Evolutionary conservation across 2,888 invertebrate genomes (phyloP), one percentile per base, ranked within the genome.

Genomic region (Abscondita cerata): DNA sequence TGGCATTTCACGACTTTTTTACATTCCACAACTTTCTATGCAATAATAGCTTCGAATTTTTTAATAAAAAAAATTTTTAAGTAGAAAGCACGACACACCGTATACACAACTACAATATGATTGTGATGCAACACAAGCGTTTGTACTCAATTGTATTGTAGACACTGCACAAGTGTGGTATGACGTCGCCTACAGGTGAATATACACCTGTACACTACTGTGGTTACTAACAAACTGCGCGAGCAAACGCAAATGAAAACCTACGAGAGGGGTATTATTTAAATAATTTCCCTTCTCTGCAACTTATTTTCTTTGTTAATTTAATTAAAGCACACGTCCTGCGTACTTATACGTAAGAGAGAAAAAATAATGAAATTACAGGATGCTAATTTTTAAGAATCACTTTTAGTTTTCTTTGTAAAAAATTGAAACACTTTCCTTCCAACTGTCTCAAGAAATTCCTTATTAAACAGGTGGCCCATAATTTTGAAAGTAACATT

Each of bases 51-150:
- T 36, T 40, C 13, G 38, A 51, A 57, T 52, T 51, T 58, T 19
- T 36, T 41, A 36, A 38, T 59, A 52, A 52, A 44, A 52, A 51
- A 56, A 58, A 44, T 55, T 59, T 50, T 31, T 13, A 41, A 57
- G 52, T 65, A 65, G 66, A 66, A 68, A 68, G 63, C 65, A 57
- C 60, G 64, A 62, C 62, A 66, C 66, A 60, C 62, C 51, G 52
- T 52, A 25, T 68, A 50, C 62, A 63, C 68, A 68, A 63, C 50
- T 55, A 68, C 68, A 66, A 65, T 66, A 46, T 46, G 36, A 47
- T 59, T 52, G 58, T 66, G 65, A 66, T 65, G 64, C 60, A 68
- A 68, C 25, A 52, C 38, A 13, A 41, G 52, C 20, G n/a, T 52
- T 52, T 15, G 52, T 41, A 41, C n/a, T 13, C 19, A 18, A 51